Evolutionary conservation across 1,140 invertebrate genomes (phyloP), one percentile per base, ranked within the genome.

Genomic region (Solen grandis): DNA sequence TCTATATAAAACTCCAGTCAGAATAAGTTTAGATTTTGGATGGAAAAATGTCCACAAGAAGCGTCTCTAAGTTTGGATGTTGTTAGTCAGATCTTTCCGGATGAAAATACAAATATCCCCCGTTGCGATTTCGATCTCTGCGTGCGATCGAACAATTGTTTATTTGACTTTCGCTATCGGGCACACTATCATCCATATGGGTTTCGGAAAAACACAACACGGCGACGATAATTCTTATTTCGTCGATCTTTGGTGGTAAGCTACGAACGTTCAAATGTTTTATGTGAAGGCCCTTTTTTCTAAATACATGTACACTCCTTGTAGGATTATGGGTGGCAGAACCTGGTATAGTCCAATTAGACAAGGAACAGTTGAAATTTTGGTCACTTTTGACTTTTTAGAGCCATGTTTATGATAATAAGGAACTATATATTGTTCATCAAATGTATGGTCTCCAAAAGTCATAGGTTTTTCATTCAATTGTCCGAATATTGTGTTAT

Each of bases 181-280:
- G 54, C 5, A 66, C 50, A 22, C 57, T 33, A 0, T 80, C 38
- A 63, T 79, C 76, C 16, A 79, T 25, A 52, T 68, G 72, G 3
- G 76, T 70, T 25, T 79, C 76, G 50, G 69, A 57, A 16, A 72
- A 13, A 55, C 50, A 70, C 35, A 79, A 10, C 14, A 62, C 5
- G 2, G 76, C 62, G 14, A 22, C 62, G 2, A 66, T 10, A 66
- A 38, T 38, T 8, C 35, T 4, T n/a, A 66, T 13, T 38, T 66
- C 33, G 10, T 25, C 25, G 5, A 66, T 38, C 41, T 66, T 66
- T 3, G 31, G 31, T 4, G n/a, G 33, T 66, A 68, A 19, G 13
- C 14, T 38, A 46, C 65, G 41, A 3, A 3, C 3, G 50, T 68
- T 68, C 25, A 50, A 25, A 50, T 68, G 65, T 3, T 46, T 27